Base-by-base conservation (phyloP, 2,797 vertebrate species). In the Oreonectes daqikongensis region DNA sequence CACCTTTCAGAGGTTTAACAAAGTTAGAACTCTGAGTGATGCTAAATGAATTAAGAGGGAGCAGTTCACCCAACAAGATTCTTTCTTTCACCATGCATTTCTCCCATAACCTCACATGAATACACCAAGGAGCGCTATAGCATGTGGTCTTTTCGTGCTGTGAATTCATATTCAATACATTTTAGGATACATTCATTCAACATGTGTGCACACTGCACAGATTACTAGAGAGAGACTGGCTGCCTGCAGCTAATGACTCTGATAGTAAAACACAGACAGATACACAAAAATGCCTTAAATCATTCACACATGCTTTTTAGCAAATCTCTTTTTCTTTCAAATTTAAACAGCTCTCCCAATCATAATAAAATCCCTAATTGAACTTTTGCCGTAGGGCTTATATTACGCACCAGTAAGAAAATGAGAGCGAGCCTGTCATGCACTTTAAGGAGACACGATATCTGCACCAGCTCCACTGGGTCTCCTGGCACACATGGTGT, bases 1-100 rank as follows among this genome's bases (percentile, higher is more conserved):
- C 10, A 79, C 71, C 66, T 79, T 79, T 75, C 57, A 52, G 46
- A 38, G 48, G 32, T 18, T 42, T 79, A 82, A 78, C 65, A 55
- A 82, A 82, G 78, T 81, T 78, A 75, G 55, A 75, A 75, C 68
- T 40, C 78, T 71, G 77, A 79, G 79, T 68, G 76, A 76, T 15
- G 68, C 82, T 85, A 83, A 86, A 82, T 57, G 70, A 82, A 77
- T 84, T 64, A 63, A 80, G 48, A 76, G 64, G 59, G 69, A 15
- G 46, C 18, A 40, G 46, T 24, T 72, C 59, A 2, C 24, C n/a
- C n/a, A n/a, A n/a, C n/a, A n/a, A n/a, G n/a, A n/a, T n/a, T n/a
- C n/a, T n/a, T n/a, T n/a, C n/a, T n/a, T n/a, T n/a, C n/a, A n/a
- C n/a, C n/a, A n/a, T n/a, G n/a, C n/a, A n/a, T n/a, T n/a, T n/a